Percentiles rank a stretch among this genome's conserved stretches.
Evolutionary conservation across 2,888 invertebrate species (phyloP).

Genomic region (Drosophila ochracea): DNA sequence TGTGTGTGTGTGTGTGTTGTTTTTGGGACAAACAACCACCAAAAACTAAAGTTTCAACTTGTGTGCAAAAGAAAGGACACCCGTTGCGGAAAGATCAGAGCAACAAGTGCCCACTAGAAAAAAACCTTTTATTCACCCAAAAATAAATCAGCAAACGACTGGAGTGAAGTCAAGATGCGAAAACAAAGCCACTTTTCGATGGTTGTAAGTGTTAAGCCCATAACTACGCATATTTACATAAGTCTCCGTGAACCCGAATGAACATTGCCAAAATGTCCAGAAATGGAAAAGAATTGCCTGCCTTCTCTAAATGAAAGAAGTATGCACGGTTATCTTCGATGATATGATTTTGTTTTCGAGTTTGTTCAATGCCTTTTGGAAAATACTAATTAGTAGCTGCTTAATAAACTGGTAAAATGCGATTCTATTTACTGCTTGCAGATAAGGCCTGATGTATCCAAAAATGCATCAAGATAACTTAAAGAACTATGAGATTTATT

Average conservation of each 20-base stretch:
- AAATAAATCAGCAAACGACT: slow-evolving; percentile 21
- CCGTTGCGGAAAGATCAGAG: slow-evolving; percentile 28
- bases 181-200: slow-evolving; percentile 43
- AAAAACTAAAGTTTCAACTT: slow-evolving; percentile 47
- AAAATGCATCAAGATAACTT: background rate
- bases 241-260: background rate
- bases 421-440: background rate
- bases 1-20: slow-evolving; percentile 7
- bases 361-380: background rate
- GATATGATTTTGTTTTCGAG: background rate
- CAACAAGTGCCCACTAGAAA: slow-evolving; percentile 67
- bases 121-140: slow-evolving; percentile 58
- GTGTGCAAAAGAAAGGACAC: slow-evolving; percentile 46
- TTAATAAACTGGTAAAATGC: background rate
- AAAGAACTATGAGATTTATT: too few relatives aligned
- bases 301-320: background rate
- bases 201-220: slow-evolving; percentile 14
- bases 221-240: slow-evolving; percentile 13
- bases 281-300: too few relatives aligned
- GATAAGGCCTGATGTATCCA: background rate
- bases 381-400: background rate
- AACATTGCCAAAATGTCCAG: background rate
- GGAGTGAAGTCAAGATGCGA: slow-evolving; percentile 46
- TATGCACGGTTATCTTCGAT: background rate
- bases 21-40: slow-evolving; percentile 62